Evolutionary conservation across 2,888 invertebrate species (phyloP).

Genomic region (Trachelus tabidus): DNA sequence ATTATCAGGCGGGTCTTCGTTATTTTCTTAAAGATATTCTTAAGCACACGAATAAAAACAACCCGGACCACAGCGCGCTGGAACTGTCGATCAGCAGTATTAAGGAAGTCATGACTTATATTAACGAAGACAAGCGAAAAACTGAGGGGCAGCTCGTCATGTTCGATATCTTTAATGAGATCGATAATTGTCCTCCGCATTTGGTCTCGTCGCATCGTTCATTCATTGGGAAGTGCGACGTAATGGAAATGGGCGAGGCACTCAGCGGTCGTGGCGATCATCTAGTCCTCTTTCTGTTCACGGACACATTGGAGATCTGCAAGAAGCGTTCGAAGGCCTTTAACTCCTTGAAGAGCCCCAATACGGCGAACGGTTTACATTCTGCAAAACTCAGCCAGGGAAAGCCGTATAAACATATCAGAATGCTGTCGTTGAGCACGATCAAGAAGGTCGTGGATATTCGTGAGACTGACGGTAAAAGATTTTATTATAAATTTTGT

Average conservation of each 20-base stretch:
- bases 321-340: conserved; percentile 84
- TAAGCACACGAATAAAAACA: conserved; percentile 89
- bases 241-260: conserved; percentile 86
- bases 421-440: conserved; percentile 87
- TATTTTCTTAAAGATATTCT: conserved; percentile 78
- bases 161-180: conserved; percentile 98
- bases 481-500: conserved; percentile 12
- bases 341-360: conserved; percentile 77
- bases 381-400: conserved; percentile 73
- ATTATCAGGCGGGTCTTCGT: conserved; percentile 3
- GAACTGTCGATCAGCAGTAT: conserved; percentile 88
- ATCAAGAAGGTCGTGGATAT: conserved; percentile 94
- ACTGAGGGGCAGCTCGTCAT: conserved; percentile 96
- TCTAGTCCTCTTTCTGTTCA: conserved; percentile 91
- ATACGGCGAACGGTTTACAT: conserved; percentile 71
- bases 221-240: conserved; percentile 89
- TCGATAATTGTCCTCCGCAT: conserved; percentile 96
- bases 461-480: conserved; percentile 83
- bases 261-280: conserved; percentile 88
- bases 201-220: conserved; percentile 92
- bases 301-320: conserved; percentile 93
- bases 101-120: conserved; percentile 94
- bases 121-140: conserved; percentile 97
- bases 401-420: conserved; percentile 92
- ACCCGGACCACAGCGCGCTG: conserved; percentile 87